phyloP scores from a whole-genome alignment of 1,140 invertebrate species.

The Amphibalanus amphitrite region DNA sequence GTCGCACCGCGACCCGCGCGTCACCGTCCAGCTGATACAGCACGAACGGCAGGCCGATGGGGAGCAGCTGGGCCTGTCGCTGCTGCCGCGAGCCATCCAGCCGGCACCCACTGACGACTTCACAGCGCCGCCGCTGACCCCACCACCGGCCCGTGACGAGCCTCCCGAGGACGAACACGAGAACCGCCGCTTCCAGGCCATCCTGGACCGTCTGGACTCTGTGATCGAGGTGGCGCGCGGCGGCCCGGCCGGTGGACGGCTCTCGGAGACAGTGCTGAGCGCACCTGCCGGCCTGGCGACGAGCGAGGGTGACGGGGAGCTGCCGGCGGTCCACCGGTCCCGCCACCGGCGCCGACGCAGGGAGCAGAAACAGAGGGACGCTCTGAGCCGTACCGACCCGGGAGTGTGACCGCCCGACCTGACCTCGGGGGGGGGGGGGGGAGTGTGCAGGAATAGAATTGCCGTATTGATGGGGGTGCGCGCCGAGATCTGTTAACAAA shows the following conservation, averaged over 20 bases:
- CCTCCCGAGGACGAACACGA: background rate
- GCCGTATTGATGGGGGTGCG: too few species aligned
- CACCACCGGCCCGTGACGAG: background rate
- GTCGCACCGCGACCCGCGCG: background rate
- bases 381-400: background rate
- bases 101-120: too few species aligned
- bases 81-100: background rate
- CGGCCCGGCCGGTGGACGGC: too few species aligned
- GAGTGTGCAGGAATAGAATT: too few species aligned
- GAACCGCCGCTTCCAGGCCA: background rate
- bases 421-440: too few species aligned
- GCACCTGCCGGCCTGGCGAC: background rate
- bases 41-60: background rate
- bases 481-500: too few species aligned
- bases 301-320: background rate
- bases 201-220: background rate
- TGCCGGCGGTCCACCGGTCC: background rate
- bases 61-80: background rate
- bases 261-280: background rate
- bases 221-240: background rate
- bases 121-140: background rate
- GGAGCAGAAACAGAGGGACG: background rate
- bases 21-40: background rate
- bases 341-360: too few species aligned
- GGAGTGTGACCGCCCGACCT: too few species aligned